Percentiles rank a stretch among this genome's conserved stretches.
Conservation (phyloP, 2,797 vertebrate species). For the Pelochelys cantorii region DNA sequence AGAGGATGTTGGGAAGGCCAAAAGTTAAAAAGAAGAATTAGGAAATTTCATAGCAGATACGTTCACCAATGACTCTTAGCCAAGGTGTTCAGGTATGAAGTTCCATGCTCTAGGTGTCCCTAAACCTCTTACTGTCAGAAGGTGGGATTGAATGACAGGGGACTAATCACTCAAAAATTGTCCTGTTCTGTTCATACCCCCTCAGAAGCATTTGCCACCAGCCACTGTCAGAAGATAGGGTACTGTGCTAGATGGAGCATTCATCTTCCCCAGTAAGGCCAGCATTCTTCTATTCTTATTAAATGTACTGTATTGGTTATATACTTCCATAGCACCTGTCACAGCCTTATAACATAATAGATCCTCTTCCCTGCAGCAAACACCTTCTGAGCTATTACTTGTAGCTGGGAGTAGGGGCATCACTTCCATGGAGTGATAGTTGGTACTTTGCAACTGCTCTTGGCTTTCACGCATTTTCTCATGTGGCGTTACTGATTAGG, state of each 20-base stretch:
- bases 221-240: background rate
- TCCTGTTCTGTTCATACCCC: background rate
- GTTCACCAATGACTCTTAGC: background rate
- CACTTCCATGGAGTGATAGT: background rate
- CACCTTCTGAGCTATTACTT: background rate
- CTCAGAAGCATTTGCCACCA: background rate
- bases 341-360: background rate
- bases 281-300: background rate
- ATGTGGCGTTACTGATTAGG: background rate
- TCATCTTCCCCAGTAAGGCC: background rate
- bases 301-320: background rate
- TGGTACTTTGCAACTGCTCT: background rate
- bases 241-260: background rate
- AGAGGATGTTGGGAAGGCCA: background rate
- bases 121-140: background rate
- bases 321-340: background rate
- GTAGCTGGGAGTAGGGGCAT: background rate
- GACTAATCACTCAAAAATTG: background rate
- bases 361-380: background rate
- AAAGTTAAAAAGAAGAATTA: background rate
- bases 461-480: background rate
- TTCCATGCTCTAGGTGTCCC: background rate
- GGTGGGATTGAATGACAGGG: background rate
- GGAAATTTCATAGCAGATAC: background rate
- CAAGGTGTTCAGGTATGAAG: background rate